Percentiles rank a stretch among this genome's conserved stretches.
phyloP scores from a whole-genome alignment of 1,140 invertebrate species.

The Lordiphosa mommai region DNA sequence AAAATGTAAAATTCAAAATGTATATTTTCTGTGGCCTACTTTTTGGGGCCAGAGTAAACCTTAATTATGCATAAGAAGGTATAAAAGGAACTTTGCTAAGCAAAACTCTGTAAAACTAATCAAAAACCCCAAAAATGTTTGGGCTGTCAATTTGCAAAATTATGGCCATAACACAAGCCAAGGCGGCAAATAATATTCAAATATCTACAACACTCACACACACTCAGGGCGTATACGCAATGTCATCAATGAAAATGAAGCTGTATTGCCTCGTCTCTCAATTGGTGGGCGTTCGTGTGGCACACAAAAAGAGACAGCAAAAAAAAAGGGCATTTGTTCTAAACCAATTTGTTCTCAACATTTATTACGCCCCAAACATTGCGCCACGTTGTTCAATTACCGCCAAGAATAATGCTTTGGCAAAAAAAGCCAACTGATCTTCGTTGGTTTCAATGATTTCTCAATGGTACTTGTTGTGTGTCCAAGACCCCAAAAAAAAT shows the following conservation, averaged over 20 bases:
- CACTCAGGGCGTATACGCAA: conserved; percentile 12
- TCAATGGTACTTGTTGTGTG: conserved; percentile 34
- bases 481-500: conserved; percentile 22
- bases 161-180: too few species aligned
- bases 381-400: conserved; percentile 70
- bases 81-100: too few species aligned
- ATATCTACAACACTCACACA: too few species aligned
- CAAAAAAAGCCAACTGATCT: conserved; percentile 55
- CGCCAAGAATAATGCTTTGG: conserved; percentile 65
- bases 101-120: too few species aligned
- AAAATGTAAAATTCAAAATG: too few species aligned
- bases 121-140: too few species aligned
- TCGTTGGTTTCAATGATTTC: conserved; percentile 57
- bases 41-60: too few species aligned
- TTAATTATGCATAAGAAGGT: too few species aligned
- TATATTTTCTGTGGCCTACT: too few species aligned
- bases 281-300: conserved; percentile 49
- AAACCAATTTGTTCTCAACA: conserved; percentile 55
- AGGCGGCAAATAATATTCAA: too few species aligned
- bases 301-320: conserved; percentile 9
- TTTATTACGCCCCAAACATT: conserved; percentile 53
- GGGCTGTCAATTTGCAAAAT: too few species aligned
- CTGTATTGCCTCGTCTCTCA: conserved; percentile 27
- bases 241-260: conserved; percentile 59
- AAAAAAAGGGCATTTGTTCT: conserved; percentile 56